Evolutionary conservation across 2,113 vertebrate species (phyloP).

Genomic region (Cavia aperea): DNA sequence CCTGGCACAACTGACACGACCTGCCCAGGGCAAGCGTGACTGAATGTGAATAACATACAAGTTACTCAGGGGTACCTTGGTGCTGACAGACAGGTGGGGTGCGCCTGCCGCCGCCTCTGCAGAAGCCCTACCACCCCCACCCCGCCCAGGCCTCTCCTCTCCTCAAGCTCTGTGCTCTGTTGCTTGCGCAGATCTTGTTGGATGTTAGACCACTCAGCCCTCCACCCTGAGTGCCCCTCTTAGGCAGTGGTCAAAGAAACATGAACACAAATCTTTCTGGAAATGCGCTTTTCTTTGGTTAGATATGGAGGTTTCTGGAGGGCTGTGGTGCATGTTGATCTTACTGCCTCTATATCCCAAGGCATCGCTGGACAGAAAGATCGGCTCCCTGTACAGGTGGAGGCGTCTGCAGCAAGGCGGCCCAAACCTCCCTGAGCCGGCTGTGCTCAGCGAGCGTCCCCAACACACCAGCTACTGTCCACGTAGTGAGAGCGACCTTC

Average conservation of each 20-base stretch:
- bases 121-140: background rate
- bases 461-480: background rate
- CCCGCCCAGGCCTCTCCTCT: background rate
- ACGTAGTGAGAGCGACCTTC: background rate
- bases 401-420: conserved; percentile 48
- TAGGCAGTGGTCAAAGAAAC: conserved; percentile 38
- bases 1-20: conserved; percentile 24
- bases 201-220: background rate
- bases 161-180: background rate
- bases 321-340: background rate
- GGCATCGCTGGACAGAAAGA: conserved; percentile 39
- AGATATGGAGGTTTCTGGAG: conserved; percentile 41
- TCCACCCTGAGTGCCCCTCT: conserved; percentile 5
- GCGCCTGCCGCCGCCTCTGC: background rate
- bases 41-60: conserved; percentile 35
- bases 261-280: background rate
- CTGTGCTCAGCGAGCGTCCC: conserved; percentile 39
- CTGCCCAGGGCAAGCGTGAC: conserved; percentile 60
- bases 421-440: conserved; percentile 69
- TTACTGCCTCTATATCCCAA: conserved; percentile 49
- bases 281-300: conserved; percentile 59
- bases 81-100: background rate
- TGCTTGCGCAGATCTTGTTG: background rate
- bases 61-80: conserved; percentile 27
- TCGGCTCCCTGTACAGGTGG: conserved; percentile 24